Percentiles rank a stretch among this genome's conserved stretches.
Conservation (phyloP, 1,140 invertebrate species). For the Drosophila triauraria region DNA sequence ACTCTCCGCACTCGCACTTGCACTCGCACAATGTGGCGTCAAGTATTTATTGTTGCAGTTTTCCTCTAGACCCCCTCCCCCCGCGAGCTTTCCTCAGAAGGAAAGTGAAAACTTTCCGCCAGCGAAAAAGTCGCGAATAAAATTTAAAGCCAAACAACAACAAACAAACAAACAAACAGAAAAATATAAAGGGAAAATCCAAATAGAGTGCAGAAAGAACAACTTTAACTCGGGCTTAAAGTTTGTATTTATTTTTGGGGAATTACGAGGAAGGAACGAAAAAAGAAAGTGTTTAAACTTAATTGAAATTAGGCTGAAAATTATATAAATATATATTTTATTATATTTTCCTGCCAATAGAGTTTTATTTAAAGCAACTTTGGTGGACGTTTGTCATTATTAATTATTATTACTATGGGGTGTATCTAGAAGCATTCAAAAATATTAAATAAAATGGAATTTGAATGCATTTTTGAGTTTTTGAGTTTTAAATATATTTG, state of each 20-base stretch:
- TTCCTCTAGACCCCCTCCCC: neutral
- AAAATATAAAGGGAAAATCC: neutral
- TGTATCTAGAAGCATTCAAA: no score
- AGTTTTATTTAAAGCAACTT: no score
- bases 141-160: constrained; percentile 60
- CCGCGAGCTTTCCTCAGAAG: constrained; percentile 16
- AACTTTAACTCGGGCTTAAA: constrained; percentile 8
- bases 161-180: constrained; percentile 21
- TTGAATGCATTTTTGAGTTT: no score
- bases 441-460: no score
- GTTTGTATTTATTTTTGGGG: neutral
- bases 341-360: no score
- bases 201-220: neutral
- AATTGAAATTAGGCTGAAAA: neutral
- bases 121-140: constrained; percentile 64
- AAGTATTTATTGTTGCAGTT: constrained; percentile 77
- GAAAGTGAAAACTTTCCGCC: constrained; percentile 81
- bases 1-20: constrained; percentile 35
- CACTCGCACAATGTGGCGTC: constrained; percentile 60
- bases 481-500: no score
- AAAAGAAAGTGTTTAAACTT: neutral
- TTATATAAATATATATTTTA: no score
- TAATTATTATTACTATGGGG: no score
- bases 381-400: no score
- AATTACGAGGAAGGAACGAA: neutral